Base-by-base conservation (phyloP, 2,888 invertebrate genomes). In the Mythimna ferrago region DNA sequence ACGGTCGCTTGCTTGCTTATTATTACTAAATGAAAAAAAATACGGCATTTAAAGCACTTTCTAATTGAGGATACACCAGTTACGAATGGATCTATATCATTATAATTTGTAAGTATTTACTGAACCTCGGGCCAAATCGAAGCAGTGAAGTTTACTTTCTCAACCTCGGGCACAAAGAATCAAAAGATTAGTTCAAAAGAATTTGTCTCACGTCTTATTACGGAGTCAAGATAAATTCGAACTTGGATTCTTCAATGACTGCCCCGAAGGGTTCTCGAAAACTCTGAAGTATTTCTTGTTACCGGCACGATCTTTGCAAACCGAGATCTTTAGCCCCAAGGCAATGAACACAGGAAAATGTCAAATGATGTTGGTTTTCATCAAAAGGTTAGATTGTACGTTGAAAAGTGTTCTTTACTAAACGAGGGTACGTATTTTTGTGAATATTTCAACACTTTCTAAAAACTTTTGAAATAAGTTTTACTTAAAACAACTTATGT, bases 281-380 rank as follows among this genome's bases (percentile, higher is more conserved):
- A 48, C 56, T 48, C 19, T 9, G 2, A 71, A 38, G 56, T 78
- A 66, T 62, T 53, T 57, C 65, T 76, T 51, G 65, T 56, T 56
- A 66, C 10, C 11, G 35, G 16, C 19, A 53, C 38, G 16, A 66
- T 54, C 41, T 80, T 64, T 60, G 51, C 48, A 51, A 74, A 64
- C 35, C 11, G 35, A 61, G 32, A 56, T 5, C 26, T 21, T 11
- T 21, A 5, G 26, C 74, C 75, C 62, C 14, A 35, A 4, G 64
- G 64, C 51, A 6, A 21, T 2, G 9, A 9, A 6, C n/a, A 51
- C 10, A 38, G n/a, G 26, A 7, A 73, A 66, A 62, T 80, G 61
- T 62, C 56, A 80, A 80, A 66, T 56, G 10, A 21, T 67, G 21
- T 63, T 69, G 70, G 62, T 58, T 69, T 53, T 51, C 48, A 9